Conservation (phyloP, 1,140 invertebrate genomes). For the Aphis craccivora region DNA sequence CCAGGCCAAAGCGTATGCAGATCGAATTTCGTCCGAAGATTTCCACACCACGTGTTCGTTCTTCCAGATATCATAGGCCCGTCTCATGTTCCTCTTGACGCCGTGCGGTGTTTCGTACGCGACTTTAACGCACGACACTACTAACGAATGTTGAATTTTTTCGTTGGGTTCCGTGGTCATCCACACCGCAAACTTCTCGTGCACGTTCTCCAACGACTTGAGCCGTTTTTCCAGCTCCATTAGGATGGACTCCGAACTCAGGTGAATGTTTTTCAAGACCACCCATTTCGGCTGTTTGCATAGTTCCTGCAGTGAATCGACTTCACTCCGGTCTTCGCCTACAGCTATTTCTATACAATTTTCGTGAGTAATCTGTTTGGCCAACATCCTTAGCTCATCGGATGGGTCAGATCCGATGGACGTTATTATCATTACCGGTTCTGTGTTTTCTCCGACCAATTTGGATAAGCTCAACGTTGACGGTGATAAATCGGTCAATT, state of each 20-base stretch:
- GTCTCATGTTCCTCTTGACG: constrained; percentile 71
- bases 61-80: constrained; percentile 70
- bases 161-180: constrained; percentile 75
- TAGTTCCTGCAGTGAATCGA: constrained; percentile 60
- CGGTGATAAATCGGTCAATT: constrained; percentile 71
- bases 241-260: constrained; percentile 80
- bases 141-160: constrained; percentile 72
- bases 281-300: constrained; percentile 71
- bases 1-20: constrained; percentile 78
- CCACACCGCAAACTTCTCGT: constrained; percentile 77
- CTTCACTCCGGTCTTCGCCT: constrained; percentile 70
- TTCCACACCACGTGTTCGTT: constrained; percentile 61
- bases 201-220: constrained; percentile 67
- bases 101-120: constrained; percentile 85
- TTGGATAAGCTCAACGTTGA: constrained; percentile 70
- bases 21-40: constrained; percentile 63
- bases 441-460: constrained; percentile 68
- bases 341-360: constrained; percentile 76
- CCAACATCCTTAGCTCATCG: constrained; percentile 75
- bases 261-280: constrained; percentile 87
- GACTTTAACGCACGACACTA: constrained; percentile 79
- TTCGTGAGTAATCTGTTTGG: constrained; percentile 66
- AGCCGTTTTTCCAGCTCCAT: constrained; percentile 77
- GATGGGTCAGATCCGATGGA: constrained; percentile 84
- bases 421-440: constrained; percentile 81